phyloP scores from a whole-genome alignment of 2,113 vertebrate species.

The Engraulis encrasicolus region DNA sequence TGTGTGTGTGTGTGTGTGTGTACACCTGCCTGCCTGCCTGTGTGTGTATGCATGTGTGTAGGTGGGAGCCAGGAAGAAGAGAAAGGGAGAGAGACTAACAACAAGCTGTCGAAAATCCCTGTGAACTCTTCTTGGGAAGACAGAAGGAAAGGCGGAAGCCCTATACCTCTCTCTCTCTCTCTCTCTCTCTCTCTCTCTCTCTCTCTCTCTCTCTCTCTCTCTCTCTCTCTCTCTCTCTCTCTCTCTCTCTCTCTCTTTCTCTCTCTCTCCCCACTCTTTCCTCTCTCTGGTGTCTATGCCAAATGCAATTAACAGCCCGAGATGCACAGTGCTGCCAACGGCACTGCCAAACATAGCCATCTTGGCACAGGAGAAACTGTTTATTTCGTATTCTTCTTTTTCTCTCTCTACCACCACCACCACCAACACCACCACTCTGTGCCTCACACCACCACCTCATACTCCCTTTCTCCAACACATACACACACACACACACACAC shows the following conservation, averaged over 20 bases:
- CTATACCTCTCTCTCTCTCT: background rate
- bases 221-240: background rate
- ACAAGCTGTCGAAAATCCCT: background rate
- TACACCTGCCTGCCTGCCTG: background rate
- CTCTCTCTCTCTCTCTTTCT: no score
- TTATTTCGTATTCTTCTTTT: slow-evolving; percentile 51
- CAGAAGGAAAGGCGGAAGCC: slow-evolving; percentile 37
- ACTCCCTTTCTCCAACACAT: no score
- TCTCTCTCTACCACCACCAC: slow-evolving; percentile 7
- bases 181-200: no score
- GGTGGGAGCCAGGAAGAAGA: background rate
- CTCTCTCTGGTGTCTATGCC: slow-evolving; percentile 45
- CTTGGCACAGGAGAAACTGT: slow-evolving; percentile 30
- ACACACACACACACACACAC: no score
- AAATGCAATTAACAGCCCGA: slow-evolving; percentile 59
- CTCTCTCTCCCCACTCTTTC: background rate
- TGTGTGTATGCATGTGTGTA: background rate
- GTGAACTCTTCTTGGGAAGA: slow-evolving; percentile 35
- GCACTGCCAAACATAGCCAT: slow-evolving; percentile 25
- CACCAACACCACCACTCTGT: no score
- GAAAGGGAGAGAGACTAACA: background rate
- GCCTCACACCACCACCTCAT: no score
- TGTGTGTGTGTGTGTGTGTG: background rate
- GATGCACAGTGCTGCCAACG: slow-evolving; percentile 50
- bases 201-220: no score